Base-by-base conservation (phyloP, 1,140 invertebrate genomes). In the Pentalonia nigronervosa region DNA sequence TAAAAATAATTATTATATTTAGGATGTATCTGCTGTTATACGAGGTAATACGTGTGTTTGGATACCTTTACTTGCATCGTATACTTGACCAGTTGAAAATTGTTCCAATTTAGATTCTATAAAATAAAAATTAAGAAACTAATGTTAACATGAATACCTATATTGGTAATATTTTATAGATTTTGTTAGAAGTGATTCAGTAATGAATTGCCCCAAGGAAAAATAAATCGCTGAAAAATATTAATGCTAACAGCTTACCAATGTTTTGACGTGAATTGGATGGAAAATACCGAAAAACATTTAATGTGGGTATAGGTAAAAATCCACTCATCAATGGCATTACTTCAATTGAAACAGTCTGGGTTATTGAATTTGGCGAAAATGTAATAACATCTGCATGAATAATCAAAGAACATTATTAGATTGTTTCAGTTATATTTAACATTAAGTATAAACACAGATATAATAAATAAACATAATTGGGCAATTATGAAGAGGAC, bases 271-370 rank as follows among this genome's bases (percentile, higher is more conserved):
- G 95, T 50, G 94, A 93, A 91, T 97, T 97, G 30, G 97, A 97
- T 34, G 98, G 97, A 94, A 98, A 98, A 95, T 99, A 99, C 94
- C 98, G 98, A 14, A 98, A 98, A n/a, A 99, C 95, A 93, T 98
- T 96, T 93, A 99, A 97, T 93, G 97, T 96, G 14, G 98, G 98
- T 92, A 99, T 96, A 20, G 98, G 98, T 86, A 99, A 96, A 95
- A 97, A 98, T 45, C 98, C 98, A 93, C 97, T 97, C 9, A 97
- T 97, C 48, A 99, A 95, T 47, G 98, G 98, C 97, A 99, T 98
- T 25, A 99, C 98, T 94, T 99, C 98, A 93, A 99, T 95, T 1
- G 96, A 96, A 84, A 98, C n/a, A 93, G 34, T 84, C 36, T 93
- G 91, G 41, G 91, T n/a, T 9, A 56, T 41, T 93, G 81, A 93